Evolutionary conservation across 2,797 vertebrate species (phyloP), one percentile per base, ranked within the genome.

Genomic region (Discoglossus pictus): DNA sequence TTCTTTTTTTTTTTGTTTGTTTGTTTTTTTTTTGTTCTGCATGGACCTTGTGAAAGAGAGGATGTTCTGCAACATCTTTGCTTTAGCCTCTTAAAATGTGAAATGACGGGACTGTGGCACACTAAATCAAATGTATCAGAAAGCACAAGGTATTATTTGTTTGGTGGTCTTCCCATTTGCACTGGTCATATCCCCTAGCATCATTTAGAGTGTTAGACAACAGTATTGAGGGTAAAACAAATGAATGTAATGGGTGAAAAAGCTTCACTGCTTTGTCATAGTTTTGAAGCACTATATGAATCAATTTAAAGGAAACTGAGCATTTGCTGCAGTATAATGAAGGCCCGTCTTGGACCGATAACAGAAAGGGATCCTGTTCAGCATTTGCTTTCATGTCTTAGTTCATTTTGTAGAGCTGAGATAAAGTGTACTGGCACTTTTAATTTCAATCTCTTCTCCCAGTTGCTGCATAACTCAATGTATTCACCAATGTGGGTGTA

Each of bases 11-110:
- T 81, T 83, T 74, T 79, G n/a, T n/a, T n/a, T n/a, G n/a, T n/a
- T n/a, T 80, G 83, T 80, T 82, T 82, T 87, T 89, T 89, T 84
- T 86, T 81, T 87, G 78, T 87, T 87, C 85, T 88, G 86, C 86
- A 86, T 78, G 73, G 85, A 90, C 90, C 81, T 87, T 88, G 82
- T 85, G 87, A 89, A 87, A 84, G 87, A 73, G 46, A 86, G 82
- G 87, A 74, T 91, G 88, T 88, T 84, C 76, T 86, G 87, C 82
- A 80, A 75, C 80, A 87, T 83, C 85, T 86, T 77, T 86, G 84
- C 82, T 85, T 83, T 83, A 78, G 82, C 82, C 76, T 86, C 83
- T 83, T 80, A 71, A 68, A 80, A 79, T 82, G 84, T 86, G 87
- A 88, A 87, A 86, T 68, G 84, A 81, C 86, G 82, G 86, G 85